Percentiles rank a stretch among this genome's conserved stretches.
Evolutionary conservation across 2,113 vertebrate species (phyloP).

Genomic region (Vidua macroura): DNA sequence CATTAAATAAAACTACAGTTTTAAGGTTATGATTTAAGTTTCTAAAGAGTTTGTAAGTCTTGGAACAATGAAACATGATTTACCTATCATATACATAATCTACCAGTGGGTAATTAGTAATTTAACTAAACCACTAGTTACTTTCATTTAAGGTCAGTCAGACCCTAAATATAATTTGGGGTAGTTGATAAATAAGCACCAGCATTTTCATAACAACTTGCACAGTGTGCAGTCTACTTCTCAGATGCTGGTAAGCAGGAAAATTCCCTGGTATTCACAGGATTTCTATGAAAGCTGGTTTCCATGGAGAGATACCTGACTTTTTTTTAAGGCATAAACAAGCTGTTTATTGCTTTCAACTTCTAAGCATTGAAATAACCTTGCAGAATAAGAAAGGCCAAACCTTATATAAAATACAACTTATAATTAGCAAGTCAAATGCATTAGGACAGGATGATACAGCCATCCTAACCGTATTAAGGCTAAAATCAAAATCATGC

Average conservation of each 20-base stretch:
- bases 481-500: background rate
- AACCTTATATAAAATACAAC: background rate
- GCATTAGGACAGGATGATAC: background rate
- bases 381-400: background rate
- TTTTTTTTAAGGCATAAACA: background rate
- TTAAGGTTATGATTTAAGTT: background rate
- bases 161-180: background rate
- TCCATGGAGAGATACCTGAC: constrained; percentile 38
- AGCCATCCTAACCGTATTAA: background rate
- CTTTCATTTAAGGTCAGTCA: background rate
- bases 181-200: background rate
- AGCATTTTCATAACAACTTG: background rate
- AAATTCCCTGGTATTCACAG: background rate
- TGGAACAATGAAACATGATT: background rate
- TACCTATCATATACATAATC: background rate
- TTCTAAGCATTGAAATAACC: background rate
- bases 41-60: background rate
- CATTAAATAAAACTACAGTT: background rate
- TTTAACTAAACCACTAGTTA: background rate
- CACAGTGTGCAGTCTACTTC: background rate
- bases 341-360: background rate
- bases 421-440: background rate
- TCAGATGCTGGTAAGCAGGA: background rate
- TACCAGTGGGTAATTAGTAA: background rate
- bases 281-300: constrained; percentile 13